Base-by-base conservation (phyloP, 2,888 invertebrate species). In the Lymantria dispar region DNA sequence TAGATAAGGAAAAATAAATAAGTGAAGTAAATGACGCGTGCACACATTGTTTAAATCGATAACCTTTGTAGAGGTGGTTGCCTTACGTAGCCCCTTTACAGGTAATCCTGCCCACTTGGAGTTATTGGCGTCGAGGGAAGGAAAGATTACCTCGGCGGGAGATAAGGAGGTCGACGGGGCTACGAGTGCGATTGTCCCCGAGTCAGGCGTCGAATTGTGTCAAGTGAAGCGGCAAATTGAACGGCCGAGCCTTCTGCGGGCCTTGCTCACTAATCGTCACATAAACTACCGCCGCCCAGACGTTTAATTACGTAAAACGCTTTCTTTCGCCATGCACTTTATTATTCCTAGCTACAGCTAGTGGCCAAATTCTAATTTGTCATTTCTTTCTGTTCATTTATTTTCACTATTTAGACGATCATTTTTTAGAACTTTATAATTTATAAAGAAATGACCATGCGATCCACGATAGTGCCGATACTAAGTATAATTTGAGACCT, bases 141-240 rank as follows among this genome's bases (percentile, higher is more conserved):
- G 89, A 88, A 90, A 91, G 90, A 91, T 91, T 91, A 91, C 90
- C 89, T 90, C 87, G 87, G 79, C 84, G 87, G 83, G 87, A 91
- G 90, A 91, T 91, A 91, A 91, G 90, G 88, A 91, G 90, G 89
- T 89, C 89, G 89, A 80, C 86, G 89, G 87, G 84, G 87, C 85
- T 87, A 87, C 83, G 83, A 89, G 89, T 89, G 89, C 90, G 90
- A 91, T 91, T 91, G 90, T 91, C 90, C 90, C 89, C 86, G 88
- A 89, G 88, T 88, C 90, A 88, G 89, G 88, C 89, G 85, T 91
- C 90, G 89, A 90, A 90, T 91, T 91, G 90, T 91, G 90, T 91
- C 90, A 91, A 91, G 90, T 90, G 90, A 91, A 91, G 83, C 90
- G 89, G 89, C 85, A 91, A 91, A 91, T 91, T 91, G 90, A 91